Evolutionary conservation across 1,140 invertebrate genomes (phyloP).

Genomic region (Apis dorsata): DNA sequence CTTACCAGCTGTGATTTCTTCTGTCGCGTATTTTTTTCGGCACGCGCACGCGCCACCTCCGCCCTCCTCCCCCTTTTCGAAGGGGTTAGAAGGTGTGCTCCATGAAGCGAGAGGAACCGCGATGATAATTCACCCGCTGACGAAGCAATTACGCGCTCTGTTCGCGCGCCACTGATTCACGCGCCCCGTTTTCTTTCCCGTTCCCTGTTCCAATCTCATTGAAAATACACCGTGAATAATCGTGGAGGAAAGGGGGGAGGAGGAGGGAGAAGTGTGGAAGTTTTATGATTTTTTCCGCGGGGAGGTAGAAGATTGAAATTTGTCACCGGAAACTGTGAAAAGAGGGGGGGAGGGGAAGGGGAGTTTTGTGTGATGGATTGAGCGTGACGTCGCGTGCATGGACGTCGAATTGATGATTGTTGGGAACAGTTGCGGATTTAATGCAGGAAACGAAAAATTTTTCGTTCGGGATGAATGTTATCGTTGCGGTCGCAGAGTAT

Average conservation of each 20-base stretch:
- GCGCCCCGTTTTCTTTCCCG: not conserved
- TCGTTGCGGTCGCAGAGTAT: not conserved
- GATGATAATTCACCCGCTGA: conserved; percentile 43
- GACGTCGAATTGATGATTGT: not conserved
- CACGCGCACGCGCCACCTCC: not conserved
- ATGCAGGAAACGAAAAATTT: not conserved
- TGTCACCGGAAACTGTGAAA: not conserved
- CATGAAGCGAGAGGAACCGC: conserved; percentile 17
- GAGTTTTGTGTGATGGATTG: not conserved
- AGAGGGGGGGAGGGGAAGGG: not conserved
- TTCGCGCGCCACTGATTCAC: not conserved
- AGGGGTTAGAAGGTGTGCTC: conserved; percentile 6
- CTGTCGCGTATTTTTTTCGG: conserved; percentile 18
- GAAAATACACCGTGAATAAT: not conserved
- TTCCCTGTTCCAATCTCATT: not conserved
- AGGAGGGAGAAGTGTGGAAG: not conserved
- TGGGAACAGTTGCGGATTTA: not conserved
- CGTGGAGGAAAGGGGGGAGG: not conserved
- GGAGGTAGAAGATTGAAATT: conserved; percentile 7
- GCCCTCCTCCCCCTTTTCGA: not conserved
- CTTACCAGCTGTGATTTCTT: conserved; percentile 33
- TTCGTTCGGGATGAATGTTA: not conserved
- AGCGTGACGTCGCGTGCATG: not conserved
- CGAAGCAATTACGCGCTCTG: conserved; percentile 30
- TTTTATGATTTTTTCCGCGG: conserved; percentile 9